Percentiles rank a stretch among this genome's conserved stretches.
Conservation (phyloP, 2,888 invertebrate species). For the Diaprepes abbreviatus region DNA sequence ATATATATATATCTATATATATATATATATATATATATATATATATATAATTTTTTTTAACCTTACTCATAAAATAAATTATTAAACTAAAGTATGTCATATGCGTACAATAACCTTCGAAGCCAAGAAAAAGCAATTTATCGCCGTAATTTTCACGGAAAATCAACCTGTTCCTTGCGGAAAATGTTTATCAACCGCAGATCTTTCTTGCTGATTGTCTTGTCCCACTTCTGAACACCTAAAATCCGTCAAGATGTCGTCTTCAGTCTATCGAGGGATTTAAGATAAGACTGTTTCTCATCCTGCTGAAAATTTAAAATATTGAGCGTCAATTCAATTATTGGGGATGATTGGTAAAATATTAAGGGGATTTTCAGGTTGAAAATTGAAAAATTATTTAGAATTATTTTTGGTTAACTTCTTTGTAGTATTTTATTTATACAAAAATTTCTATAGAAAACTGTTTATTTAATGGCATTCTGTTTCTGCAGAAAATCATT, state of each 20-base stretch:
- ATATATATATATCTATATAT: too few relatives aligned
- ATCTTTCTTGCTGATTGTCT: conserved; percentile 45
- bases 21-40: too few relatives aligned
- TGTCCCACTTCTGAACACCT: conserved; percentile 35
- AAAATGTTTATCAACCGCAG: conserved; percentile 33
- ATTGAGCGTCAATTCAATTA: conserved; percentile 8
- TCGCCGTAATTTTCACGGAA: not conserved
- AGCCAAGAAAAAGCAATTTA: not conserved
- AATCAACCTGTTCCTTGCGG: conserved; percentile 25
- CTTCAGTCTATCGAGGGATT: conserved; percentile 10
- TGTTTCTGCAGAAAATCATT: too few relatives aligned
- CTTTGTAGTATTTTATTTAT: too few relatives aligned
- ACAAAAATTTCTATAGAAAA: too few relatives aligned
- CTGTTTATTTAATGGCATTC: too few relatives aligned
- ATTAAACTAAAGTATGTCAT: too few relatives aligned
- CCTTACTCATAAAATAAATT: too few relatives aligned
- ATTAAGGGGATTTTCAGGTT: not conserved
- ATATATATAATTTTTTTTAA: too few relatives aligned
- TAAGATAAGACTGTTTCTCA: not conserved
- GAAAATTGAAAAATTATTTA: too few relatives aligned
- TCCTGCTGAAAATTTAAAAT: conserved; percentile 14
- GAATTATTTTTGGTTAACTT: too few relatives aligned
- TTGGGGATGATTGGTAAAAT: conserved; percentile 2
- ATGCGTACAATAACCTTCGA: not conserved
- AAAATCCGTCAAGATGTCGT: conserved; percentile 39